These are phyloP conservation scores for Microtus richardsoni DNA, from an alignment of 2,113 vertebrate species.

Conservation along the genomic window DNA sequence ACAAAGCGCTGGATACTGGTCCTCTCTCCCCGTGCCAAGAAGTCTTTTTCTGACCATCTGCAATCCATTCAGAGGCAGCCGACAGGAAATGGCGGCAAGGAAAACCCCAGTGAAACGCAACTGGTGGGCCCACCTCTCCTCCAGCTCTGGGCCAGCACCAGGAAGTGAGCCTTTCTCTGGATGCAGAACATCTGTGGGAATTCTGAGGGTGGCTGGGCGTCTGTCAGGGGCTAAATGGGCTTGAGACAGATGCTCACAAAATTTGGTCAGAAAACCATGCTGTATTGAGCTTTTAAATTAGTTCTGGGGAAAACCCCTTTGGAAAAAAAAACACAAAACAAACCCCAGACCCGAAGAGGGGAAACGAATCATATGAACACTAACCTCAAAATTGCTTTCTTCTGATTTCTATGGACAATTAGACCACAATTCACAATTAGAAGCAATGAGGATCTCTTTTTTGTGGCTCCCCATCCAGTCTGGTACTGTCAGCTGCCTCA, in stretches of 20 bases:
- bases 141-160: conserved; percentile 16
- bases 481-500: conserved; percentile 41
- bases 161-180: conserved; percentile 73
- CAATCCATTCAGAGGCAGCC: conserved; percentile 78
- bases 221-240: conserved; percentile 76
- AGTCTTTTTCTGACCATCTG: conserved; percentile 80
- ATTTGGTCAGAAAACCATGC: conserved; percentile 68
- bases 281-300: conserved; percentile 70
- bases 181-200: conserved; percentile 64
- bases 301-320: conserved; percentile 75
- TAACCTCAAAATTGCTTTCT: conserved; percentile 77
- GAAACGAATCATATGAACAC: conserved; percentile 66
- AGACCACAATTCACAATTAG: conserved; percentile 68
- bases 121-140: conserved; percentile 54
- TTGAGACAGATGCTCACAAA: conserved; percentile 73
- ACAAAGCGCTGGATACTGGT: conserved; percentile 73
- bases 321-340: conserved; percentile 66
- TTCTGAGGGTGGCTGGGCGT: conserved; percentile 58
- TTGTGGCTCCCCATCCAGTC: conserved; percentile 39
- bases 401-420: conserved; percentile 69
- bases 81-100: conserved; percentile 78
- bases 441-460: conserved; percentile 38
- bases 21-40: conserved; percentile 70
- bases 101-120: conserved; percentile 74
- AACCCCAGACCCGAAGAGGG: conserved; percentile 60